Conservation (phyloP, 2,797 vertebrate species). For the Ibycter americanus region DNA sequence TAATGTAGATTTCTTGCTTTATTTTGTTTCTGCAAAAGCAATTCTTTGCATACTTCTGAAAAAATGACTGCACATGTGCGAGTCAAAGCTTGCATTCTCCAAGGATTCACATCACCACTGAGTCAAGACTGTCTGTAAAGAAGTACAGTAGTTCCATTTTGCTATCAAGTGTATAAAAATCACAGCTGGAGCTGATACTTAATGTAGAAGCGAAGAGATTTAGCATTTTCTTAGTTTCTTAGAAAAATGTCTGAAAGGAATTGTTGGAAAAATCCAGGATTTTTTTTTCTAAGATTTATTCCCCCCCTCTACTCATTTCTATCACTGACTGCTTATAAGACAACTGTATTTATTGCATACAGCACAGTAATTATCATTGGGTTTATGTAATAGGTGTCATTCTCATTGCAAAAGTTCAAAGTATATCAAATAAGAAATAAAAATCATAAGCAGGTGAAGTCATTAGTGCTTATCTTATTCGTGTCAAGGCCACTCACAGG, state of each 20-base stretch:
- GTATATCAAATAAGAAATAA: neutral
- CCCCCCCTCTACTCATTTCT: neutral
- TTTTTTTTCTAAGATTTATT: neutral
- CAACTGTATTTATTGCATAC: neutral
- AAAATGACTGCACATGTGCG: neutral
- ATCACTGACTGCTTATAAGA: neutral
- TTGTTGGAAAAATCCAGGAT: neutral
- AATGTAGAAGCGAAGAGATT: neutral
- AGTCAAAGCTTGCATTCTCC: neutral
- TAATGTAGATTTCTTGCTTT: neutral
- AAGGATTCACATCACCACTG: neutral
- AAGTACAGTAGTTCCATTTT: constrained; percentile 18
- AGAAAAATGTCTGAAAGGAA: neutral
- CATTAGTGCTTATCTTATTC: neutral
- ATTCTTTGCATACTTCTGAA: neutral
- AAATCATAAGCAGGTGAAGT: neutral
- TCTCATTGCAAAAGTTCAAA: neutral
- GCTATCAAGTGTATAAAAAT: constrained; percentile 6
- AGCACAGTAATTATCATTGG: neutral
- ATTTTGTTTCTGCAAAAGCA: constrained; percentile 4
- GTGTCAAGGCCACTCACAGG: neutral
- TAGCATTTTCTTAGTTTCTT: constrained; percentile 12
- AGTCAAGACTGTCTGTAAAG: constrained; percentile 4
- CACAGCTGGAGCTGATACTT: constrained; percentile 16
- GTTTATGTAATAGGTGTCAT: neutral